Conservation (phyloP, 2,888 invertebrate species). For the Diarsia brunnea region DNA sequence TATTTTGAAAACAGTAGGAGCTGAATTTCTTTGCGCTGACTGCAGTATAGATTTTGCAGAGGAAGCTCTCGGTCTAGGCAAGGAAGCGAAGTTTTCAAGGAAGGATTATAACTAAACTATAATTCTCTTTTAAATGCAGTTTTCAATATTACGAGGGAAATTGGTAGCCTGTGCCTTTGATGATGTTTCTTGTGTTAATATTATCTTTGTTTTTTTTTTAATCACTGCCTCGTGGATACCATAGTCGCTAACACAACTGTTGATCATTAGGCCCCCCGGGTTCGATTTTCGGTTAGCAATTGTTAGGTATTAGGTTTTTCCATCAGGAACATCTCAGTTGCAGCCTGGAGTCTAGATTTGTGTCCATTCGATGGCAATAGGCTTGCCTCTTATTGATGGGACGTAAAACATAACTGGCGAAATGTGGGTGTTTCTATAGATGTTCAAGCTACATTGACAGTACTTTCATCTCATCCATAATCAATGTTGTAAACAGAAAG, state of each 20-base stretch:
- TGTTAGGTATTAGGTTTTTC: no score
- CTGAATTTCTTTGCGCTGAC: conserved; percentile 45
- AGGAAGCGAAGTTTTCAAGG: conserved; percentile 67
- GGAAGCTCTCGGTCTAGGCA: conserved; percentile 71
- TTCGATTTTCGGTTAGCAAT: no score
- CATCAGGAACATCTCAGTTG: no score
- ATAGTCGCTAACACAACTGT: no score
- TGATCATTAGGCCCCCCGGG: no score
- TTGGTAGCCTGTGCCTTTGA: not conserved
- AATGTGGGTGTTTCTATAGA: no score
- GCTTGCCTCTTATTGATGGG: no score
- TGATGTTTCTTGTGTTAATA: not conserved
- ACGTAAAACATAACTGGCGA: no score
- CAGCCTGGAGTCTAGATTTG: no score
- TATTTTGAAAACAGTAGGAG: conserved; percentile 42
- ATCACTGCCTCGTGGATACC: no score
- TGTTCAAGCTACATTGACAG: not conserved
- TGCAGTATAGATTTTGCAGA: conserved; percentile 43
- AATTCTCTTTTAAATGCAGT: conserved; percentile 56
- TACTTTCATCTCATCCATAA: not conserved
- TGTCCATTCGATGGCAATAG: no score
- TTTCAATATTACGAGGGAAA: conserved; percentile 70
- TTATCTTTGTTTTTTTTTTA: not conserved
- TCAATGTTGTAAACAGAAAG: not conserved
- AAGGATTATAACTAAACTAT: conserved; percentile 72